phyloP scores from a whole-genome alignment of 92 coral and sea anemone genomes.

The Heteractis magnifica region DNA sequence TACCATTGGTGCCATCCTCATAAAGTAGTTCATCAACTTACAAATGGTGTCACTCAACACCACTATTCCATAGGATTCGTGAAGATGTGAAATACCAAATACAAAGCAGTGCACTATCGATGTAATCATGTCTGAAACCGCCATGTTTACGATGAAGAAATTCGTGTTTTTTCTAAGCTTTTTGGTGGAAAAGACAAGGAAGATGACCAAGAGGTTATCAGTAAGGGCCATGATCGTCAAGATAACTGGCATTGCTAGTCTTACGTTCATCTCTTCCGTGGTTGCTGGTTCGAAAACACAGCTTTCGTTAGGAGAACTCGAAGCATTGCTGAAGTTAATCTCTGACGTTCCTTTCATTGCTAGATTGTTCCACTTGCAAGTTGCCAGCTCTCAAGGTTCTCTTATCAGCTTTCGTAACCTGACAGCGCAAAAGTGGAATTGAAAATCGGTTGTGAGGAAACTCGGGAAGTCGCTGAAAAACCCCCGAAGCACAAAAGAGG shows the following conservation, averaged over 20 bases:
- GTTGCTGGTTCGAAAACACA: not conserved
- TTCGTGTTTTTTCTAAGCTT: slow-evolving; percentile 12
- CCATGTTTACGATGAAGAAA: slow-evolving; percentile 29
- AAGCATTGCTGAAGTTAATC: no score
- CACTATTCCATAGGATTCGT: not conserved
- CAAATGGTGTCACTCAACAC: not conserved
- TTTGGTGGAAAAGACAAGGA: slow-evolving; percentile 3
- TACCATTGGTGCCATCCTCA: not conserved
- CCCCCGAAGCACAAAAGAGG: no score
- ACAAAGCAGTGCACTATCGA: not conserved
- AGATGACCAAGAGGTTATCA: slow-evolving; percentile 9
- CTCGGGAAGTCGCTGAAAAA: no score
- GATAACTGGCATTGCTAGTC: slow-evolving; percentile 3
- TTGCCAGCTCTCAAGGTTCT: no score
- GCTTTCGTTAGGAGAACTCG: no score
- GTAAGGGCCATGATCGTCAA: not conserved
- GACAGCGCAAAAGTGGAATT: no score
- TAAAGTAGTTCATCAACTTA: not conserved
- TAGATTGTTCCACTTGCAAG: no score
- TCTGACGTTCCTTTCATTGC: no score
- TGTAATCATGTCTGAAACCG: slow-evolving; percentile 18
- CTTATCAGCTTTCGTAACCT: no score
- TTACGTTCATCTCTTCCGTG: not conserved
- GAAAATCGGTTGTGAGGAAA: no score
- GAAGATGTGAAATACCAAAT: not conserved